Evolutionary conservation across 2,113 vertebrate species (phyloP).

Genomic region (Pygoscelis adeliae): DNA sequence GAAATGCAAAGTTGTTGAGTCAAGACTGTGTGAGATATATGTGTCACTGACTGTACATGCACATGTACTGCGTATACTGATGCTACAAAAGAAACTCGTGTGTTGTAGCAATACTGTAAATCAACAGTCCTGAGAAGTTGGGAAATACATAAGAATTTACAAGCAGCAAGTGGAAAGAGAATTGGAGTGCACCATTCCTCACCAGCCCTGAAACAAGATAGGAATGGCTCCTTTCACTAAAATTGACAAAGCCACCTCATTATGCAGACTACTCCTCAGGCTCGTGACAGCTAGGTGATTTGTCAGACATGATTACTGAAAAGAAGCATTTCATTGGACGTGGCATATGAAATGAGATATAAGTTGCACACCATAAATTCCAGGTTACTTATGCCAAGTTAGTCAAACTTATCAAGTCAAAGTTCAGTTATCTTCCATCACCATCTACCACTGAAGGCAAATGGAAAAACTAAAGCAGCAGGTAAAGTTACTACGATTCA

Average conservation of each 20-base stretch:
- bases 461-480: background rate
- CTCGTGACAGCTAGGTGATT: background rate
- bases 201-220: background rate
- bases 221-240: background rate
- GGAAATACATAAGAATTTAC: background rate
- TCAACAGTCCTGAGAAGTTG: background rate
- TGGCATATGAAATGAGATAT: background rate
- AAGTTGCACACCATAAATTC: background rate
- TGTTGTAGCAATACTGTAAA: background rate
- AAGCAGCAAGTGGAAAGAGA: background rate
- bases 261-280: background rate
- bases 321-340: background rate
- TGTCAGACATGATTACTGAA: background rate
- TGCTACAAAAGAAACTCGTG: background rate
- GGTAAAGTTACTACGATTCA: background rate
- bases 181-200: background rate
- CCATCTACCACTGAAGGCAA: background rate
- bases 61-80: background rate
- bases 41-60: background rate
- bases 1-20: background rate
- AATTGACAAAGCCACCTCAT: background rate
- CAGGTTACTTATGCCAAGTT: background rate
- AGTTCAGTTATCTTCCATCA: background rate
- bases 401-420: background rate
- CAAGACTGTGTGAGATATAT: background rate